Evolutionary conservation across 2,888 invertebrate genomes (phyloP).

Genomic region (Apeira syringaria): DNA sequence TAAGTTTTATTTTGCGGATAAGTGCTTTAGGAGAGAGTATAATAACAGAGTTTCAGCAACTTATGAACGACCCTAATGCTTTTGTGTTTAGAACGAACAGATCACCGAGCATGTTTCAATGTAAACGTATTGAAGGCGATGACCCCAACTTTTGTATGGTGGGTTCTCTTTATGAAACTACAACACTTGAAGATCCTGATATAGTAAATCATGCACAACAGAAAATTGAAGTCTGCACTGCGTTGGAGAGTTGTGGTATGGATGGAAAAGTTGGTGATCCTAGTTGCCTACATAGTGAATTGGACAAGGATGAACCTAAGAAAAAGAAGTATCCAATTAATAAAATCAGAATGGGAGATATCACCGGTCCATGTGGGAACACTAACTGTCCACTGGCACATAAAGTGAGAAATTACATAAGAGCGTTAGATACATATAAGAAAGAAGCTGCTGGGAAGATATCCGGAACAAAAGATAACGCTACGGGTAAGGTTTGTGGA

Average conservation of each 20-base stretch:
- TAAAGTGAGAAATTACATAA: constrained; percentile 67
- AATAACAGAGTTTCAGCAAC: constrained; percentile 71
- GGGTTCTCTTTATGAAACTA: constrained; percentile 69
- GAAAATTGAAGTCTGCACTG: constrained; percentile 69
- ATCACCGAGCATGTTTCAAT: constrained; percentile 72
- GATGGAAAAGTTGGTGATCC: constrained; percentile 34
- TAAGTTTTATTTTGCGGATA: constrained; percentile 72
- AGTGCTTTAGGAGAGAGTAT: constrained; percentile 77
- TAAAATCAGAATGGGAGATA: constrained; percentile 75
- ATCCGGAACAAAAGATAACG: constrained; percentile 39
- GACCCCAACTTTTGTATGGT: constrained; percentile 73
- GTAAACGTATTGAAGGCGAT: constrained; percentile 65
- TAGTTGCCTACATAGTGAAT: constrained; percentile 41
- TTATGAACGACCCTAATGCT: constrained; percentile 60
- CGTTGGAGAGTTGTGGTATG: constrained; percentile 61
- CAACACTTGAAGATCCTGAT: constrained; percentile 71
- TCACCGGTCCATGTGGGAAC: constrained; percentile 74
- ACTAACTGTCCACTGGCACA: constrained; percentile 68
- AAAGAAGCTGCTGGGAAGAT: constrained; percentile 46
- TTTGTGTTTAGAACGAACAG: constrained; percentile 73
- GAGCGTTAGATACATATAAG: constrained; percentile 65
- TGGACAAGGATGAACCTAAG: constrained; percentile 18
- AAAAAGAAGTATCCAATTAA: constrained; percentile 58
- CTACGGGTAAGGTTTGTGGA: constrained; percentile 61
- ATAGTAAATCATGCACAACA: constrained; percentile 47